A percentile compares a stretch with the other conserved stretches of the same genome.
phyloP scores from a whole-genome alignment of 1,140 invertebrate species.

The Saccostrea glomerata region DNA sequence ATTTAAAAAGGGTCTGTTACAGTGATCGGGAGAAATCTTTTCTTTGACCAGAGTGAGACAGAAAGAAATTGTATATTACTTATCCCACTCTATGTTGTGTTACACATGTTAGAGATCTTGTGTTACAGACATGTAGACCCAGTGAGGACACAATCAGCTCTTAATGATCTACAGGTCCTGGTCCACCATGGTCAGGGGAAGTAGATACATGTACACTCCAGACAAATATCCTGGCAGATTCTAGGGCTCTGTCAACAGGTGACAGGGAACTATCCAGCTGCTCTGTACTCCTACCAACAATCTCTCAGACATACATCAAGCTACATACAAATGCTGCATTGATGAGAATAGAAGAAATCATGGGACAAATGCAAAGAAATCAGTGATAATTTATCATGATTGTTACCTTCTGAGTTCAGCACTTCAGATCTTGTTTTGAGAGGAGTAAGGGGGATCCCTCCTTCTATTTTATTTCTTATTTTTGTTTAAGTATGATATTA shows the following conservation, averaged over 20 bases:
- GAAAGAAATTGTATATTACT: neutral
- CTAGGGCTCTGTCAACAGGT: neutral
- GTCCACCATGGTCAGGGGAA: neutral
- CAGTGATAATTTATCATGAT: too few relatives aligned
- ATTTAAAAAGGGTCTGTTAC: too few relatives aligned
- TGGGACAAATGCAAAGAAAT: too few relatives aligned
- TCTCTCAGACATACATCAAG: neutral
- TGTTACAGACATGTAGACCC: neutral
- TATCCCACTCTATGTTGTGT: neutral
- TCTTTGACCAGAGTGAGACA: too few relatives aligned
- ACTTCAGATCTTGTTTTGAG: too few relatives aligned
- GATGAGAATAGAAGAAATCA: neutral
- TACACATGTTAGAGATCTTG: neutral
- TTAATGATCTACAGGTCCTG: neutral
- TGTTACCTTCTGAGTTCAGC: too few relatives aligned
- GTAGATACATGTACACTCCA: fast-evolving
- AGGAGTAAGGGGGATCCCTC: too few relatives aligned
- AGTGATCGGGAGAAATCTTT: too few relatives aligned
- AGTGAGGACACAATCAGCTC: neutral
- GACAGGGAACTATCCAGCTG: neutral
- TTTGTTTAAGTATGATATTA: too few relatives aligned
- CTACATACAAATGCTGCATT: neutral
- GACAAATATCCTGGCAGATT: neutral
- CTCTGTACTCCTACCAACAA: slow-evolving; percentile 1
- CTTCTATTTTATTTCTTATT: too few relatives aligned